Percentiles rank a stretch among this genome's conserved stretches.
Evolutionary conservation across 2,888 invertebrate species (phyloP).

Genomic region (Chloroclystis v-ata): DNA sequence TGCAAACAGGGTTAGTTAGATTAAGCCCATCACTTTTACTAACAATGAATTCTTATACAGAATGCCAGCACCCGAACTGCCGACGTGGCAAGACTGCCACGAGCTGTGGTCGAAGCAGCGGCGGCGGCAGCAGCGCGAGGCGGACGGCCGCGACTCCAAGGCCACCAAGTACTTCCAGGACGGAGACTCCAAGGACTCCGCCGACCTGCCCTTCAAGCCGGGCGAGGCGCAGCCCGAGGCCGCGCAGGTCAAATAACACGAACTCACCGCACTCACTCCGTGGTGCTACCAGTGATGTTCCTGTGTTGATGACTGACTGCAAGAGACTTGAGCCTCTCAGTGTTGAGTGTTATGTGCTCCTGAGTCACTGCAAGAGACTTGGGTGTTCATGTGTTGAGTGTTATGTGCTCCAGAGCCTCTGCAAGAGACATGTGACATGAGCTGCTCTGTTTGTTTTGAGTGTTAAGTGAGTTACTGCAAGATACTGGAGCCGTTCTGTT

Average conservation of each 20-base stretch:
- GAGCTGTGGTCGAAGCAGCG: slow-evolving; percentile 99
- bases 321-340: neutral
- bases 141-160: slow-evolving; percentile 71
- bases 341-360: too few relatives aligned
- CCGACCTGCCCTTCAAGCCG: slow-evolving; percentile 52
- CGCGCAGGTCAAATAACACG: slow-evolving; percentile 67
- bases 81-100: slow-evolving; percentile 99
- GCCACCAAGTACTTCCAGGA: slow-evolving; percentile 41
- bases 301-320: neutral
- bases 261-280: slow-evolving; percentile 31
- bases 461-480: too few relatives aligned
- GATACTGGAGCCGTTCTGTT: too few relatives aligned
- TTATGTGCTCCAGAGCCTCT: too few relatives aligned
- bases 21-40: neutral
- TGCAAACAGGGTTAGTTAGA: too few relatives aligned
- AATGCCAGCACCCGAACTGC: slow-evolving; percentile 90
- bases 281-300: slow-evolving; percentile 24
- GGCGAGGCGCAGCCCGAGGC: slow-evolving; percentile 50
- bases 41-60: slow-evolving; percentile 58
- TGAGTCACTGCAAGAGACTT: too few relatives aligned
- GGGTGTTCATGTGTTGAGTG: too few relatives aligned
- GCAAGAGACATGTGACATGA: too few relatives aligned
- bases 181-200: slow-evolving; percentile 39
- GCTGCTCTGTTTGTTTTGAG: too few relatives aligned
- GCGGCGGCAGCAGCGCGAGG: slow-evolving; percentile 89